These are phyloP conservation scores for Bergia sp. DNA, from an alignment of 92 coral and sea anemone species.

Conservation along the genomic window DNA sequence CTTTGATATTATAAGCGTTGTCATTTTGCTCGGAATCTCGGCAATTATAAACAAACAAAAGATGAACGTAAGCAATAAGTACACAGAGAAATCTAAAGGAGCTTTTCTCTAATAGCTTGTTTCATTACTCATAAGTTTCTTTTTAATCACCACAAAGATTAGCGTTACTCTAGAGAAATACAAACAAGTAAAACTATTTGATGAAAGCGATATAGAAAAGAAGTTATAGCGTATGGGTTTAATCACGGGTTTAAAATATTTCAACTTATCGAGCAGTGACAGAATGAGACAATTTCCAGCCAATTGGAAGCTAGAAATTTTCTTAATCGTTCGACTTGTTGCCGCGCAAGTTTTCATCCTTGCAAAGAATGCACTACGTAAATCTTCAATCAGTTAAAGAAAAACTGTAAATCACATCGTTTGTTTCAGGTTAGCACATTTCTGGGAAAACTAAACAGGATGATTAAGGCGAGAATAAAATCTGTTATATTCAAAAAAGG, in stretches of 20 bases:
- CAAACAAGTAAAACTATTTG: conserved; percentile 18
- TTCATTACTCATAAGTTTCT: conserved; percentile 42
- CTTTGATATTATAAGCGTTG: conserved; percentile 37
- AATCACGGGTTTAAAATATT: conserved; percentile 4
- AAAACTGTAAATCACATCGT: neutral
- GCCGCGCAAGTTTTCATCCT: conserved; percentile 30
- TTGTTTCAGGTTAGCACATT: neutral
- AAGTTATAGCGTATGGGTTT: conserved; percentile 4
- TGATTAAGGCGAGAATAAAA: neutral
- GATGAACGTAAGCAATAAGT: conserved; percentile 34
- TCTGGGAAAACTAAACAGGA: neutral
- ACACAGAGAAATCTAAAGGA: conserved; percentile 34
- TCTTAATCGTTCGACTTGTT: neutral
- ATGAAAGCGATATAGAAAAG: conserved; percentile 5
- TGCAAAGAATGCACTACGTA: conserved; percentile 13
- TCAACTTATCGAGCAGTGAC: neutral
- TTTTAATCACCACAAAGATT: conserved; percentile 45
- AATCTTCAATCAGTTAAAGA: neutral
- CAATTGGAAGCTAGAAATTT: neutral
- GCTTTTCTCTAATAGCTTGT: conserved; percentile 45
- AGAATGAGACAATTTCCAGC: neutral
- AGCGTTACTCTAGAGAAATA: conserved; percentile 20
- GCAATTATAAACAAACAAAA: conserved; percentile 48
- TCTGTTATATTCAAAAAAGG: conserved; percentile 11
- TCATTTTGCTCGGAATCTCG: conserved; percentile 41